These are phyloP conservation scores for Cataglyphis albicans DNA, from an alignment of 2,888 invertebrate species.

Conservation along the genomic window DNA sequence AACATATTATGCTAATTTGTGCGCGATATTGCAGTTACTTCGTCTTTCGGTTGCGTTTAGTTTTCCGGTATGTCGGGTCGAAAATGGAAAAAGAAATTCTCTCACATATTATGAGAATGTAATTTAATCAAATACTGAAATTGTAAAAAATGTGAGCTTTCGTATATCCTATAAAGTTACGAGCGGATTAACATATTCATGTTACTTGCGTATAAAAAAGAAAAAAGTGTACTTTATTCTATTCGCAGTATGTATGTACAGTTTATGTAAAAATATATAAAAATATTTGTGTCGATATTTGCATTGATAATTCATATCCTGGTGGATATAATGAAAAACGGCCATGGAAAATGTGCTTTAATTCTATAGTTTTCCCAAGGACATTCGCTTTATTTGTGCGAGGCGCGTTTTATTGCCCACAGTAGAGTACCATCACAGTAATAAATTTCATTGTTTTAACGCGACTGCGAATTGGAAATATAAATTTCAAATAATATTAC, in stretches of 20 bases:
- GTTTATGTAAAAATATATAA: not conserved
- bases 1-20: constrained; percentile 45
- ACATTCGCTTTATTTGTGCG: constrained; percentile 66
- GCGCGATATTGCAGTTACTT: not conserved
- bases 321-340: not conserved
- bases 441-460: constrained; percentile 41
- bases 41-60: constrained; percentile 10
- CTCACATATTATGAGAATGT: not conserved
- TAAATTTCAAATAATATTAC: constrained; percentile 28
- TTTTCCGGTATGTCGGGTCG: not conserved
- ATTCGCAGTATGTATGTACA: not conserved
- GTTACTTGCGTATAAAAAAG: constrained; percentile 3
- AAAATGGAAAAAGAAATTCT: not conserved
- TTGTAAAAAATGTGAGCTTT: not conserved
- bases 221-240: not conserved
- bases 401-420: constrained; percentile 69
- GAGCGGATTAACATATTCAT: constrained; percentile 20
- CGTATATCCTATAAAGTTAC: constrained; percentile 1
- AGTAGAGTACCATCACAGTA: constrained; percentile 60
- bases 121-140: constrained; percentile 26
- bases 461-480: constrained; percentile 14
- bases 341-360: constrained; percentile 59
- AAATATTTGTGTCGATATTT: constrained; percentile 19
- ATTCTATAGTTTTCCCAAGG: constrained; percentile 63
- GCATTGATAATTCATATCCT: not conserved